These are phyloP conservation scores for Ciconia maguari DNA, from an alignment of 2,113 vertebrate species.

Conservation along the genomic window DNA sequence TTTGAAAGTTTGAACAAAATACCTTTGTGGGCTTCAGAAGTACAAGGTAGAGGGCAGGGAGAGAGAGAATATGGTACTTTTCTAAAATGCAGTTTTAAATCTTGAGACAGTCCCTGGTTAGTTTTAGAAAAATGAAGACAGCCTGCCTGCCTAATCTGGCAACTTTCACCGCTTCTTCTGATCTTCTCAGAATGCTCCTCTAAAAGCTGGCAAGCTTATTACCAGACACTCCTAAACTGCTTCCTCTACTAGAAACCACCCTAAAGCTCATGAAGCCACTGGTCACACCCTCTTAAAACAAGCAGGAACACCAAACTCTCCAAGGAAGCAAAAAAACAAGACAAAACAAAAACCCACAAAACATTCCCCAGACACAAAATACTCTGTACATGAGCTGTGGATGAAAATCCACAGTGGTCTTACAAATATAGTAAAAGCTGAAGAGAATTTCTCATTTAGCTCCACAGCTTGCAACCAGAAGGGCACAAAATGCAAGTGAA, in stretches of 20 bases:
- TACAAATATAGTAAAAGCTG: neutral
- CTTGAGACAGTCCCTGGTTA: neutral
- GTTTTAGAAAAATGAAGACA: neutral
- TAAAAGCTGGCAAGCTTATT: neutral
- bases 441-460: neutral
- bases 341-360: neutral
- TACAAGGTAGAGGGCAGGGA: accelerated
- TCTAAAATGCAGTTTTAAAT: neutral
- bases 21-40: neutral
- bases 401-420: neutral
- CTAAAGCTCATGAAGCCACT: neutral
- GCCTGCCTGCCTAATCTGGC: neutral
- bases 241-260: neutral
- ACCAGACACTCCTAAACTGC: neutral
- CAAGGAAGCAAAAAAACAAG: neutral
- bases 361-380: neutral
- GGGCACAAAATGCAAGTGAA: neutral
- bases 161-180: neutral
- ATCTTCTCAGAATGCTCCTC: neutral
- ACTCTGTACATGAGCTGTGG: neutral
- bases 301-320: neutral
- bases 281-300: neutral
- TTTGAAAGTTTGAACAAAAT: neutral
- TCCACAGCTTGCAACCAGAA: neutral
- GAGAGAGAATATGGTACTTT: neutral